Percentiles rank a stretch among this genome's conserved stretches.
These are phyloP conservation scores for Pogonocichla stellata DNA, from an alignment of 2,113 vertebrate genomes.

Conservation along the genomic window DNA sequence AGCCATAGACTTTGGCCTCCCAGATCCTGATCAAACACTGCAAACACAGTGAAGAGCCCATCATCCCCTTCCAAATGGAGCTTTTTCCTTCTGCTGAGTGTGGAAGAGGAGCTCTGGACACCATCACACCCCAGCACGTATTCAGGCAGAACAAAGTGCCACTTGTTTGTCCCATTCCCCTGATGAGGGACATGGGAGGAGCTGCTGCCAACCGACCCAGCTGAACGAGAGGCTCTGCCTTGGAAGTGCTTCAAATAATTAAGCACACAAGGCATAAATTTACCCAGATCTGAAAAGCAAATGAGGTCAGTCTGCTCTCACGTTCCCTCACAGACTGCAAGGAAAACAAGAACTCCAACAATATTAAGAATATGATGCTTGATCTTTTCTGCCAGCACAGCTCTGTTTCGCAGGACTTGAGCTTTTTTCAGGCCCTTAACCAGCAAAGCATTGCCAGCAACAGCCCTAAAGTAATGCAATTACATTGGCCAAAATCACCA, in stretches of 20 bases:
- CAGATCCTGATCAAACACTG: not conserved
- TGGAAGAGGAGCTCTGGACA: not conserved
- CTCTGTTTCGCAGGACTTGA: not conserved
- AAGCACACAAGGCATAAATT: constrained; percentile 33
- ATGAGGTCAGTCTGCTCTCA: constrained; percentile 39
- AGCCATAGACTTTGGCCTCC: not conserved
- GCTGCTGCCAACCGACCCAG: not conserved
- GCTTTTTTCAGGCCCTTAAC: not conserved
- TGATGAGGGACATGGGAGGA: not conserved
- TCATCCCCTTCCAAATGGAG: not conserved
- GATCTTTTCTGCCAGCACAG: constrained; percentile 6
- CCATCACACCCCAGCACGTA: not conserved
- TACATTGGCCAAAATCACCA: constrained; percentile 18
- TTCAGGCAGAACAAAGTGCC: not conserved
- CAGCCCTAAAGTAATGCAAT: constrained; percentile 4
- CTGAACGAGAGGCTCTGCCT: constrained; percentile 1
- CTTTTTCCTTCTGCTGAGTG: not conserved
- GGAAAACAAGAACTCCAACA: constrained; percentile 15
- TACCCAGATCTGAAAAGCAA: not conserved
- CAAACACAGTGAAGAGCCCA: not conserved
- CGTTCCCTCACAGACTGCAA: not conserved
- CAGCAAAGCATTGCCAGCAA: not conserved
- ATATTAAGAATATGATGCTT: not conserved
- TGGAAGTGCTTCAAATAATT: constrained; percentile 27
- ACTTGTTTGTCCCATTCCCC: not conserved